A percentile compares a stretch with the other conserved stretches of the same genome.
Conservation (phyloP, 2,888 invertebrate species). For the Drosophila ochracea region DNA sequence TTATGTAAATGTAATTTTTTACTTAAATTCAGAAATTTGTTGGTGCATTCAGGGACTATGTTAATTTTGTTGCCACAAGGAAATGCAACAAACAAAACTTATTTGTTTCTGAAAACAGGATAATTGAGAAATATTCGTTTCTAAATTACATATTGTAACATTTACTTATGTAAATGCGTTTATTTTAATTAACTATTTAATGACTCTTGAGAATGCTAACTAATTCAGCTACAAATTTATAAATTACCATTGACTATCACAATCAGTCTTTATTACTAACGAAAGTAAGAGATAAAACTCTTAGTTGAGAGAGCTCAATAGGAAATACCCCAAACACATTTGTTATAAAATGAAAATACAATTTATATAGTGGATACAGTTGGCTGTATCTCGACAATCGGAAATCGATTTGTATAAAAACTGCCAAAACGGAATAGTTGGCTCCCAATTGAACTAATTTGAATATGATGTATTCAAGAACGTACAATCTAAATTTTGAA, state of each 20-base stretch:
- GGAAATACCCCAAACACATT: background rate
- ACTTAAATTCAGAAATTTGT: constrained; percentile 37
- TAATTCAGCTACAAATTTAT: background rate
- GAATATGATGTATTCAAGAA: background rate
- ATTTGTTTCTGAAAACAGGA: background rate
- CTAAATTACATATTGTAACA: background rate
- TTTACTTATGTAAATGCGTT: background rate
- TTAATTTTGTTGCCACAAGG: background rate
- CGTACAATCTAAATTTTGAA: background rate
- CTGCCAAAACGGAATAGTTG: background rate
- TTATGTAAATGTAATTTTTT: constrained; percentile 78
- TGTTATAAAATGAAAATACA: background rate
- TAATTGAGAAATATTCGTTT: background rate
- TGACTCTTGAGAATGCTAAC: background rate
- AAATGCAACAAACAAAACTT: background rate
- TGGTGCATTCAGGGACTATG: background rate
- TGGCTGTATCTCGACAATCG: background rate
- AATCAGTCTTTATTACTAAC: background rate
- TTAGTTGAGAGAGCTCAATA: background rate
- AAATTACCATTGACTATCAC: background rate
- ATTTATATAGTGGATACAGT: background rate
- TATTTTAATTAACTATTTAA: background rate
- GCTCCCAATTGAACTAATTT: background rate
- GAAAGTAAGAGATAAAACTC: background rate
- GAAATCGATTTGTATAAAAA: background rate